A percentile compares a stretch with the other conserved stretches of the same genome.
phyloP scores from a whole-genome alignment of 2,113 vertebrate species.

The Holacanthus passer region DNA sequence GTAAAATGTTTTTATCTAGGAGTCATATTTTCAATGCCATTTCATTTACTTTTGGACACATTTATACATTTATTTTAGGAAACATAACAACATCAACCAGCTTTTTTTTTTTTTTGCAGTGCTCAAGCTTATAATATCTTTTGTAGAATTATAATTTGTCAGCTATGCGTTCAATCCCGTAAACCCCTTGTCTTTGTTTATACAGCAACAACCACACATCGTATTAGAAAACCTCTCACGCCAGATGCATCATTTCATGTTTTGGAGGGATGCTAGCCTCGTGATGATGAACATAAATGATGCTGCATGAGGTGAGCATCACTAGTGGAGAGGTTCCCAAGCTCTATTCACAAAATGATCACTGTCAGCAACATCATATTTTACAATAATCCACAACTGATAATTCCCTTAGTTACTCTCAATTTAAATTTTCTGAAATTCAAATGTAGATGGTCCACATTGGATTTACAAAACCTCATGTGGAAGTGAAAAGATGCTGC shows the following conservation, averaged over 20 bases:
- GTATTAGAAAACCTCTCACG: conserved; percentile 39
- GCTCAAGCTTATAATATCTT: neutral
- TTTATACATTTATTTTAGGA: conserved; percentile 9
- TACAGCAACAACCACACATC: conserved; percentile 23
- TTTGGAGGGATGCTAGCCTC: neutral
- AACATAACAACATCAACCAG: neutral
- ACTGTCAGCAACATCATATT: conserved; percentile 2
- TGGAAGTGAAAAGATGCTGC: neutral
- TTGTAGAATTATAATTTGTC: conserved; percentile 17
- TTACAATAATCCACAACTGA: conserved; percentile 24
- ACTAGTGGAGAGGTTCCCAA: conserved; percentile 5
- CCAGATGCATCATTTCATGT: conserved; percentile 20
- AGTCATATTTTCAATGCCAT: neutral
- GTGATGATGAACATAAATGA: conserved; percentile 42
- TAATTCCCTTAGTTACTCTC: conserved; percentile 21
- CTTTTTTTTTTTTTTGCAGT: conserved; percentile 13
- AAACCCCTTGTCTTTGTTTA: conserved; percentile 17
- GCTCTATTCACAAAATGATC: conserved; percentile 8
- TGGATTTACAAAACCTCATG: neutral
- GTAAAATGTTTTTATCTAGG: neutral
- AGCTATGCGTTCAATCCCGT: neutral
- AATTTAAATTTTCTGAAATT: conserved; percentile 23
- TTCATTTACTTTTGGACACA: neutral
- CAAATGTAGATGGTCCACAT: neutral
- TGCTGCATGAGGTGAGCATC: conserved; percentile 28